Base-by-base conservation (phyloP, 2,888 invertebrate species). In the Rhagophthalmus giganteus region DNA sequence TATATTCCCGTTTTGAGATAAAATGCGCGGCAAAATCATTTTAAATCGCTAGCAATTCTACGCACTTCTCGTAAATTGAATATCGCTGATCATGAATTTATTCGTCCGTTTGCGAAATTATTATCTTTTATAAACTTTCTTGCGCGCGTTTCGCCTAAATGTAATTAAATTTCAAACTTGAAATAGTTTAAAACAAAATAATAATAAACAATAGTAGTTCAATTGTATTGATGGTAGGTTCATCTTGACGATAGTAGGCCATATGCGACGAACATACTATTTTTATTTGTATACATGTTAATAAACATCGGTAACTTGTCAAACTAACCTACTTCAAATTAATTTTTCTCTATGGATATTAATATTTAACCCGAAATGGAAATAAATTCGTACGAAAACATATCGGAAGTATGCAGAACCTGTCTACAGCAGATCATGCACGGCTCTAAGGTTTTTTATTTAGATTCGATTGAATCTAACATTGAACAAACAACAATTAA, bases 291-390 rank as follows among this genome's bases (percentile, higher is more conserved):
- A 34, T 14, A 34, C 20, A 34, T 8, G 10, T 10, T 11, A 10
- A 34, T 34, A 20, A 34, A 20, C 34, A 27, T 27, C 11, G 12
- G 12, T 15, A 26, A 39, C n/a, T 14, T 39, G 39, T 39, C 39
- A 39, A 27, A 14, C 26, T 39, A 39, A 39, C 39, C 39, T 26
- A 38, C 13, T 39, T 35, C 10, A 10, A 10, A 24, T 24, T 16
- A n/a, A 35, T 11, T 32, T 32, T 32, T 32, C 8, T 32, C 1
- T 15, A n/a, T 15, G 14, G 32, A 8, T 32, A 15, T 32, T 15
- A 32, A 32, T 32, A 15, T 40, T 11, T 16, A 15, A 39, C n/a
- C 1, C 5, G 33, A 13, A 32, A 47, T 47, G 47, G 33, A 39
- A 9, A 27, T 6, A 5, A 33, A 33, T 26, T 33, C 28, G 6